These are phyloP conservation scores for Thelaira solivaga DNA, from an alignment of 2,888 invertebrate species.

Conservation along the genomic window DNA sequence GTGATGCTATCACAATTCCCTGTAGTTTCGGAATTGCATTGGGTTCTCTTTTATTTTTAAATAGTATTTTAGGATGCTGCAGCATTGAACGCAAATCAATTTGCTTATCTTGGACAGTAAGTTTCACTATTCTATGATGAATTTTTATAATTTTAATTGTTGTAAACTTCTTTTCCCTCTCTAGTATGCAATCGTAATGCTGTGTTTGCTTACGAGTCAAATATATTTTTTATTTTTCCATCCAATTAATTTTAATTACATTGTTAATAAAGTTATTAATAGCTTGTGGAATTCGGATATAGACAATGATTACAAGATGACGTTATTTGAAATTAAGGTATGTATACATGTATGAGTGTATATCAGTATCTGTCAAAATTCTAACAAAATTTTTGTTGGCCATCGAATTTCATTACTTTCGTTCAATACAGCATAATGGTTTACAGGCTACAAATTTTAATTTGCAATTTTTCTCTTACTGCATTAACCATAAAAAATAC, in stretches of 20 bases:
- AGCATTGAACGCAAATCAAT: conserved; percentile 67
- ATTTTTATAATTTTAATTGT: background rate
- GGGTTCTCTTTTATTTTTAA: conserved; percentile 66
- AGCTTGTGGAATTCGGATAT: conserved; percentile 68
- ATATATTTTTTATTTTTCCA: conserved; percentile 69
- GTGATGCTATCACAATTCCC: conserved; percentile 68
- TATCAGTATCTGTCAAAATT: background rate
- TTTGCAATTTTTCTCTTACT: too few species aligned
- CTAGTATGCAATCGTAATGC: conserved; percentile 68
- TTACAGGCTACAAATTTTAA: too few species aligned
- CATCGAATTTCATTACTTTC: too few species aligned
- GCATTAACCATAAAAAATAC: background rate
- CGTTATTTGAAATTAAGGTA: conserved; percentile 70
- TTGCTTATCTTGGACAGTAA: conserved; percentile 69
- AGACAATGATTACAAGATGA: conserved; percentile 64
- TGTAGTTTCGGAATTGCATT: conserved; percentile 70
- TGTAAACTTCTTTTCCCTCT: background rate
- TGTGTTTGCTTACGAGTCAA: conserved; percentile 67
- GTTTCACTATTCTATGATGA: conserved; percentile 53
- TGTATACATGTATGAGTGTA: background rate
- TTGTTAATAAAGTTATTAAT: conserved; percentile 69
- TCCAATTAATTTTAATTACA: conserved; percentile 67
- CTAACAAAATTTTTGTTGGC: background rate
- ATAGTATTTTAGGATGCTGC: conserved; percentile 69
- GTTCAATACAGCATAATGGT: too few species aligned